A percentile compares a stretch with the other conserved stretches of the same genome.
phyloP scores from a whole-genome alignment of 2,797 vertebrate species.

The Otolemur crassicaudatus region DNA sequence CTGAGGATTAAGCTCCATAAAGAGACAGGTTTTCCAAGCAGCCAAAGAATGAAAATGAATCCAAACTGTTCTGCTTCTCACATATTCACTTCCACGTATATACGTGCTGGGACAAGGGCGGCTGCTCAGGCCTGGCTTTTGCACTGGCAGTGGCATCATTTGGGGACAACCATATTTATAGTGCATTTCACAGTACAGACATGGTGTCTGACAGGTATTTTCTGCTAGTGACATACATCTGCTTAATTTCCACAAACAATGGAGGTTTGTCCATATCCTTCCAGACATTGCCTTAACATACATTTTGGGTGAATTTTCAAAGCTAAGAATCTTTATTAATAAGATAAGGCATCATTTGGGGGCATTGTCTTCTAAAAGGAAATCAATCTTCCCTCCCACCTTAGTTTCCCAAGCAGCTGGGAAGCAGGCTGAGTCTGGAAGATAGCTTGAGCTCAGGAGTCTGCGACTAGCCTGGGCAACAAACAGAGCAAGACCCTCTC shows the following conservation, averaged over 20 bases:
- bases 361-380: background rate
- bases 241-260: constrained; percentile 43
- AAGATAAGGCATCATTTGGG: background rate
- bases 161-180: background rate
- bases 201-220: constrained; percentile 62
- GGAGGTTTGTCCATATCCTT: constrained; percentile 39
- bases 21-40: background rate
- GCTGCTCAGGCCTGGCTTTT: background rate
- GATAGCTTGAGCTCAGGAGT: background rate
- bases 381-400: background rate
- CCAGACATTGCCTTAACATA: background rate
- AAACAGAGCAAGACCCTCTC: background rate
- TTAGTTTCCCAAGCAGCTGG: background rate
- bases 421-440: background rate
- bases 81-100: background rate
- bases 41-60: background rate
- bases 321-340: background rate
- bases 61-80: background rate
- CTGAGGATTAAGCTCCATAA: background rate
- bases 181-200: background rate
- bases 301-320: background rate
- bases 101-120: background rate
- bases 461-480: background rate
- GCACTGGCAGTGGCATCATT: background rate
- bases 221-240: background rate